Evolutionary conservation across 2,888 invertebrate species (phyloP).

Genomic region (Drosophila limbata): DNA sequence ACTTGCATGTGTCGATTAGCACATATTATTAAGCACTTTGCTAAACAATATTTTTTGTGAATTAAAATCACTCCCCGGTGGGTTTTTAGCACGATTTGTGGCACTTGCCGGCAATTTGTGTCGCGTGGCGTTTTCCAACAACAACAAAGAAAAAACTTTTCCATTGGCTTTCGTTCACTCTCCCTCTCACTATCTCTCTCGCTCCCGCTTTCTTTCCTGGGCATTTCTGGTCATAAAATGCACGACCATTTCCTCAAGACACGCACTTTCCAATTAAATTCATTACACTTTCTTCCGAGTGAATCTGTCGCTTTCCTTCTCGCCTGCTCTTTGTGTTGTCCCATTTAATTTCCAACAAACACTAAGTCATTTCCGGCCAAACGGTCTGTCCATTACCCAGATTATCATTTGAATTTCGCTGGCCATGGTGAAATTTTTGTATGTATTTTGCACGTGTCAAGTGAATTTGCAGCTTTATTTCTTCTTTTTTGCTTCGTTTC

Average conservation of each 20-base stretch:
- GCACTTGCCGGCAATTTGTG: constrained; percentile 57
- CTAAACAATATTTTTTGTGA: constrained; percentile 17
- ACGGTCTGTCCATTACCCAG: constrained; percentile 70
- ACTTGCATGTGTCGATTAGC: constrained; percentile 25
- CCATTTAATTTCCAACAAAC: constrained; percentile 73
- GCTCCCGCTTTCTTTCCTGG: not conserved
- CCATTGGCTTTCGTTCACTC: constrained; percentile 3
- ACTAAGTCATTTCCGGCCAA: constrained; percentile 78
- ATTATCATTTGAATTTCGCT: constrained; percentile 75
- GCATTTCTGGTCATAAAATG: constrained; percentile 27
- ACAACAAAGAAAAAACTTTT: constrained; percentile 3
- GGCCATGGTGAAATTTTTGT: constrained; percentile 48
- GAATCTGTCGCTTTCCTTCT: not conserved
- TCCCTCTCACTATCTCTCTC: not conserved
- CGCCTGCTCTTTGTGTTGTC: constrained; percentile 17
- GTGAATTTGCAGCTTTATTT: constrained; percentile 34
- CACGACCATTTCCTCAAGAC: constrained; percentile 60
- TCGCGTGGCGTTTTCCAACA: constrained; percentile 36
- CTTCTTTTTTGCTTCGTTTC: constrained; percentile 4
- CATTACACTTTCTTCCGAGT: constrained; percentile 72
- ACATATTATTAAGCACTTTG: constrained; percentile 57
- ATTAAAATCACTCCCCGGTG: constrained; percentile 46
- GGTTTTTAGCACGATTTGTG: constrained; percentile 58
- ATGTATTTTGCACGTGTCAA: constrained; percentile 49
- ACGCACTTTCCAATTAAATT: constrained; percentile 77